phyloP scores from a whole-genome alignment of 2,888 invertebrate genomes.

The Teleiodes luculella region DNA sequence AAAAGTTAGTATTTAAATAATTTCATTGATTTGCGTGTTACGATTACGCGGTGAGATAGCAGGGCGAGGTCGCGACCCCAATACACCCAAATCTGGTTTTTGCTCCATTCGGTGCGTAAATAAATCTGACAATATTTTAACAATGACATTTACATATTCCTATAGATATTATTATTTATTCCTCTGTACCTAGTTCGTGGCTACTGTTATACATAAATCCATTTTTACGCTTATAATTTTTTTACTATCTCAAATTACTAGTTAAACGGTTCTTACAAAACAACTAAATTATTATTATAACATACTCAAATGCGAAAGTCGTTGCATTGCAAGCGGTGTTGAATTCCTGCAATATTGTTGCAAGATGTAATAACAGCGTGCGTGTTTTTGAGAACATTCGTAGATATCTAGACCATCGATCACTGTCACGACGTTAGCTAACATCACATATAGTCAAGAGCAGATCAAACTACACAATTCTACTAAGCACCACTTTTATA shows the following conservation, averaged over 20 bases:
- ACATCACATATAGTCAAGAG: no score
- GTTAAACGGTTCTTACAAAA: not conserved
- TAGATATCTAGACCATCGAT: not conserved
- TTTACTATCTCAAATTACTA: not conserved
- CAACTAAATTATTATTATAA: not conserved
- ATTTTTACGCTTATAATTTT: no score
- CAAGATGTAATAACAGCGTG: not conserved
- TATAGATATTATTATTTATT: no score
- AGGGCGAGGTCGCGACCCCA: constrained; percentile 11
- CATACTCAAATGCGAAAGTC: not conserved
- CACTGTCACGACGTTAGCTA: not conserved
- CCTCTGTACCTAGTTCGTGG: no score
- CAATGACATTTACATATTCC: no score
- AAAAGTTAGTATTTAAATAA: not conserved
- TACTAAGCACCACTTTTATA: no score
- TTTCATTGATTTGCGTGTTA: constrained; percentile 5
- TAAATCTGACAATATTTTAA: not conserved
- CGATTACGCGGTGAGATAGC: not conserved
- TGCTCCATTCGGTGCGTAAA: not conserved
- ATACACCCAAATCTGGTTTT: constrained; percentile 4
- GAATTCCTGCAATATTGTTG: not conserved
- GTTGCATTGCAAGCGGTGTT: not conserved
- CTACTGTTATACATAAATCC: no score
- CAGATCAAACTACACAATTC: no score
- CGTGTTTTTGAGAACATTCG: not conserved